phyloP scores from a whole-genome alignment of 2,888 invertebrate species.

The Anthoptus insignis region DNA sequence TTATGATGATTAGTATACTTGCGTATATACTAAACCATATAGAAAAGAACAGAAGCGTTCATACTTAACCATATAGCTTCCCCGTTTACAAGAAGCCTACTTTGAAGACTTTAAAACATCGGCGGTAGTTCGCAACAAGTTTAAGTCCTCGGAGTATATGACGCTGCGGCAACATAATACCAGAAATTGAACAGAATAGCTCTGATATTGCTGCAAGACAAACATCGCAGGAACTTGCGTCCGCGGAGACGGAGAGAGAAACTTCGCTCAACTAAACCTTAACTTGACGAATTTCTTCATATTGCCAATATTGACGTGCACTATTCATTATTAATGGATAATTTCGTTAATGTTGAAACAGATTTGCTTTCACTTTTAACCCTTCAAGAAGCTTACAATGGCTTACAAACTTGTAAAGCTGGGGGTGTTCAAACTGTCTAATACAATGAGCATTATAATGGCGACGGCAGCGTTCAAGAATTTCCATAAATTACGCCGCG shows the following conservation, averaged over 20 bases:
- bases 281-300: constrained; percentile 30
- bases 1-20: no score
- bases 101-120: constrained; percentile 7
- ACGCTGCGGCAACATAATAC: constrained; percentile 23
- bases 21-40: no score
- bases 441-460: constrained; percentile 36
- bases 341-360: constrained; percentile 13
- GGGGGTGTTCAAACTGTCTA: constrained; percentile 36
- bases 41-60: no score
- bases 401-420: constrained; percentile 32
- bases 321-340: constrained; percentile 29
- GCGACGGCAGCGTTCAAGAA: constrained; percentile 21
- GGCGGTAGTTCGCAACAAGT: constrained; percentile 2
- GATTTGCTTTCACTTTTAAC: constrained; percentile 33
- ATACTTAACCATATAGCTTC: no score
- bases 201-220: constrained; percentile 32
- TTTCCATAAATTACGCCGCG: constrained; percentile 29
- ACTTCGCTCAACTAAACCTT: constrained; percentile 26
- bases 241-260: constrained; percentile 28
- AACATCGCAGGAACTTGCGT: constrained; percentile 29
- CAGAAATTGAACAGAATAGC: constrained; percentile 23
- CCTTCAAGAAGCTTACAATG: constrained; percentile 26
- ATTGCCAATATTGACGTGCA: constrained; percentile 27
- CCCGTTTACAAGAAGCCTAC: not conserved
- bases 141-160: constrained; percentile 11